Evolutionary conservation across 2,888 invertebrate species (phyloP), one percentile per base, ranked within the genome.

Genomic region (Ametastegia equiseti): DNA sequence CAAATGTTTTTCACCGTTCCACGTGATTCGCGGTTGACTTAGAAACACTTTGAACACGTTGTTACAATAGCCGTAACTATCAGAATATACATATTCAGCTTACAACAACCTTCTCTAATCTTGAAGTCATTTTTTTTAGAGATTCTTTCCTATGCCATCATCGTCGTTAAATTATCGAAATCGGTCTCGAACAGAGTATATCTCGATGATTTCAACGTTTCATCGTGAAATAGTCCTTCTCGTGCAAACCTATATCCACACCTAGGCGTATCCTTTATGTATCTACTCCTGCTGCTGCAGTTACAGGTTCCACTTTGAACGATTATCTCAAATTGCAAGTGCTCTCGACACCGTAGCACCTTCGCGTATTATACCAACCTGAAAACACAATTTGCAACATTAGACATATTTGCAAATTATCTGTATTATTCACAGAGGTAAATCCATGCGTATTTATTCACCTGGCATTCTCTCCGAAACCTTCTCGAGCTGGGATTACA

Each of bases 1-100:
- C 78, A 60, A 78, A 78, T 78, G 78, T 78, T 78, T 78, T 78
- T 39, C 78, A 60, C 45, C 78, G 60, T 78, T 63, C 63, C 27
- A 60, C 63, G 63, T 63, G 63, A 57, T 60, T 78, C 45, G 78
- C 60, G 78, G 78, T 78, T 78, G 60, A 63, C 30, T 78, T 63
- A 78, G 45, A 36, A 78, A 57, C 78, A 39, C 60, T 78, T 42
- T 11, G 36, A 75, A 36, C 50, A 36, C 60, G 39, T 78, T 27
- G 39, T 60, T 78, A 27, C n/a, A 33, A n/a, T 5, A 19, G n/a
- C 30, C 7, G 19, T 57, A 23, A 13, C n/a, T 42, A 42, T 65
- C 36, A 9, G 11, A 67, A 54, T 23, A 54, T 23, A 23, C 23
- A 23, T 23, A 54, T 54, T 7, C n/a, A 47, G 13, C 1, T 54